Conservation (phyloP, 2,113 vertebrate genomes). For the Chunga burmeisteri region DNA sequence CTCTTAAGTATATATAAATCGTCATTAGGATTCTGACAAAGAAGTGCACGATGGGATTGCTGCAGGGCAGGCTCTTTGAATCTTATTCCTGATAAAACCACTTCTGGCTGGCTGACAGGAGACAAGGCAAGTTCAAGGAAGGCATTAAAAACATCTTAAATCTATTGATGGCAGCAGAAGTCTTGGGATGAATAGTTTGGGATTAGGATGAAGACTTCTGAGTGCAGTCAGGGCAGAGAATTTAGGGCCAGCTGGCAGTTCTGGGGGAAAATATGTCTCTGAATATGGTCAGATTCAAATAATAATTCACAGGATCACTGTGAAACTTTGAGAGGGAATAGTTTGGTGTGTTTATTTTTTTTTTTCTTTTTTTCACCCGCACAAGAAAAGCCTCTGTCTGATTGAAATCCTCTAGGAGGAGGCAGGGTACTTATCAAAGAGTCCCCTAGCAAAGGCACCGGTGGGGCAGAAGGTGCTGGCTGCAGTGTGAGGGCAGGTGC, state of each 20-base stretch:
- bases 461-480: background rate
- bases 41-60: constrained; percentile 80
- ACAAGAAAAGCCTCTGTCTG: background rate
- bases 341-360: background rate
- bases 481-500: background rate
- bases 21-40: constrained; percentile 84
- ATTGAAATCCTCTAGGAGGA: background rate
- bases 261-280: constrained; percentile 19
- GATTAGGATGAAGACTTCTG: constrained; percentile 65
- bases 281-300: constrained; percentile 6
- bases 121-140: constrained; percentile 77
- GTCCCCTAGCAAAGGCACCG: background rate
- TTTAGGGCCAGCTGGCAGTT: constrained; percentile 27
- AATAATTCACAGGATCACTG: background rate
- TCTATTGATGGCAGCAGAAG: constrained; percentile 73
- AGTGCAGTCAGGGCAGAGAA: constrained; percentile 39
- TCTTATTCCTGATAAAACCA: constrained; percentile 76
- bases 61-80: constrained; percentile 83
- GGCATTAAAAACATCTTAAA: constrained; percentile 76
- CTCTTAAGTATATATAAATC: constrained; percentile 82
- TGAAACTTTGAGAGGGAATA: background rate
- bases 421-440: background rate
- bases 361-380: rapidly evolving
- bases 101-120: constrained; percentile 81
- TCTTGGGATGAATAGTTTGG: constrained; percentile 71